Evolutionary conservation across 2,888 invertebrate species (phyloP), one percentile per base, ranked within the genome.

Genomic region (Ypsolopha scabrella): DNA sequence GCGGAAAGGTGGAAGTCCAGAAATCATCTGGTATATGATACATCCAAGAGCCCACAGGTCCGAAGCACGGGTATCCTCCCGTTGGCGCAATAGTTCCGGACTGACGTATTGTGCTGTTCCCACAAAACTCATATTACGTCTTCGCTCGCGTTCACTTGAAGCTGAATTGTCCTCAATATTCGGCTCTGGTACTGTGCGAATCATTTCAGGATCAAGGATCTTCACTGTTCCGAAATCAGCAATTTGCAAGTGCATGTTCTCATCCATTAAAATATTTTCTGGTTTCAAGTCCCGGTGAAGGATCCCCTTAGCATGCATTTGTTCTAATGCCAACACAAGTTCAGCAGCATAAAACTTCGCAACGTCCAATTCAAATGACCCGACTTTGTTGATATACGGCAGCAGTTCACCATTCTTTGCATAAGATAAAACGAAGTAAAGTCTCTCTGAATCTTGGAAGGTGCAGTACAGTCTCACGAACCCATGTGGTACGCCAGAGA

Each of bases 31-130:
- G 83, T 96, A 99, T 57, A 98, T 87, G 60, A 99, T 96, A 77
- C 98, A 98, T 35, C 99, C 99, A 46, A 97, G 87, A 0, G 99
- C 99, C 99, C 99, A 99, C 53, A 99, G 87, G 81, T 99, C 99
- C 10, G 95, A 94, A 43, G 94, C 90, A 52, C 90, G 89, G 48
- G 92, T 91, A 51, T 92, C 91, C 2, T 91, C 91, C 54, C 92
- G 91, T 69, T 94, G 93, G 54, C 92, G 93, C 50, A 99, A 87
- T 56, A 99, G 90, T 85, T 99, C 99, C 2, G 99, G 99, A 52
- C 98, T 98, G 0, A 99, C 98, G 78, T 99, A 99, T 74, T 99
- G 98, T 2, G 99, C 98, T 9, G 99, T 99, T 49, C 99, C 99
- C 10, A 99, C 99, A 80, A 99, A 99, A 75, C 95, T 95, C 65